Evolutionary conservation across 2,797 vertebrate species (phyloP), one percentile per base, ranked within the genome.

Genomic region (Xenopus petersii): DNA sequence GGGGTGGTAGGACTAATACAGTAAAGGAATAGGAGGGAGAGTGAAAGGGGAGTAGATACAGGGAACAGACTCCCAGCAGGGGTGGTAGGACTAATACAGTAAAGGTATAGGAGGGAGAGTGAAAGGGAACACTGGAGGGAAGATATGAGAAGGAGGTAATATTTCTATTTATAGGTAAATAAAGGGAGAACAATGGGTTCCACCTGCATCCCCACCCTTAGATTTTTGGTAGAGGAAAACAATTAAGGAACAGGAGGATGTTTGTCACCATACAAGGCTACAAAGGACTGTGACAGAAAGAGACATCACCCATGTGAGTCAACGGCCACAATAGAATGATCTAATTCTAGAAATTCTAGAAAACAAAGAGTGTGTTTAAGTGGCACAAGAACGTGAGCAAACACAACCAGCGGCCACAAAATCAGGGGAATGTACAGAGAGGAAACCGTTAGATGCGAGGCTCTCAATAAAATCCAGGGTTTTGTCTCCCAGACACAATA

Each of bases 281-380:
- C 30, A 24, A 58, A 12, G 33, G 33, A 42, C 26, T 70, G 67
- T 65, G 55, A 59, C 68, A 21, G 46, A 2, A 21, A 56, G 68
- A 24, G 68, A 76, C 33, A 42, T 76, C 75, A 42, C 36, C 16
- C 12, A 11, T 15, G 58, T 75, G 42, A 70, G 67, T 70, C 67
- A 69, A 12, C 10, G 5, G 24, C 33, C 30, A n/a, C 51, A 10
- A 17, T 10, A 10, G 24, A 59, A 64, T 76, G 68, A 71, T 62
- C 59, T 76, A 64, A 71, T n/a, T 42, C 0, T 9, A 16, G 49
- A 12, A 12, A 54, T n/a, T 42, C 0, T 9, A 16, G 49, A 12
- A 12, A 54, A 16, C 12, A 16, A 54, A 12, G 49, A 54, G 49
- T 10, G 15, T 9, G 12, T 54, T 7, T 54, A 10, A 54, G 8